phyloP scores from a whole-genome alignment of 2,113 vertebrate species.

The Meleagris gallopavo region DNA sequence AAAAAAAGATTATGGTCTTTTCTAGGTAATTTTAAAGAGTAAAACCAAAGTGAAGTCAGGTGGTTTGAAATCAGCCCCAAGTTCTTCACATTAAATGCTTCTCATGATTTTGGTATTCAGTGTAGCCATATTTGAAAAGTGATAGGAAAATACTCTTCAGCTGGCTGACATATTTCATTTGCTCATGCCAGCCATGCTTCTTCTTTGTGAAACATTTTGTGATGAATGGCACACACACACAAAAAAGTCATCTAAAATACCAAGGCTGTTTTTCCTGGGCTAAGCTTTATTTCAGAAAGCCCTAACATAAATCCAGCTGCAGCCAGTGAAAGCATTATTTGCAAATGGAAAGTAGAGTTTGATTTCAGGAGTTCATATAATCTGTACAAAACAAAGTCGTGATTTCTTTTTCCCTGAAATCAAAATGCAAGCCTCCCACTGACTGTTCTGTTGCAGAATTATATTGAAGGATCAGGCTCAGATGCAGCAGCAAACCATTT shows the following conservation, averaged over 20 bases:
- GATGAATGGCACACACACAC: slow-evolving; percentile 50
- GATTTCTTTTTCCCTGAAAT: slow-evolving; percentile 24
- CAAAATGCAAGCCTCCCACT: slow-evolving; percentile 45
- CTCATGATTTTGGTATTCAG: slow-evolving; percentile 71
- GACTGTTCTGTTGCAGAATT: slow-evolving; percentile 48
- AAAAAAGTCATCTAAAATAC: slow-evolving; percentile 44
- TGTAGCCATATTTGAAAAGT: slow-evolving; percentile 62
- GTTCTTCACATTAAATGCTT: slow-evolving; percentile 74
- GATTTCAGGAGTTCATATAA: slow-evolving; percentile 15
- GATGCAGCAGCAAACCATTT: slow-evolving; percentile 52
- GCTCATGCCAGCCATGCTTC: slow-evolving; percentile 53
- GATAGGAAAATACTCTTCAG: slow-evolving; percentile 58
- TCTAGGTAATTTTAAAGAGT: slow-evolving; percentile 79
- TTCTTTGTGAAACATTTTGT: slow-evolving; percentile 49
- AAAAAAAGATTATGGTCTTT: slow-evolving; percentile 79
- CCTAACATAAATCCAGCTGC: slow-evolving; percentile 14
- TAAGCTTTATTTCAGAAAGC: slow-evolving; percentile 12
- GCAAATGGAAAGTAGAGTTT: slow-evolving; percentile 29
- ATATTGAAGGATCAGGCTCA: background rate
- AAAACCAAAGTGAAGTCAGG: slow-evolving; percentile 80
- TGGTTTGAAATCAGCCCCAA: slow-evolving; percentile 75
- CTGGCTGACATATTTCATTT: slow-evolving; percentile 56
- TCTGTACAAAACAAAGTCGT: slow-evolving; percentile 8
- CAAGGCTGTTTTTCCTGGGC: background rate
- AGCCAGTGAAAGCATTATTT: slow-evolving; percentile 25